Conservation (phyloP, 2,113 vertebrate species). For the Gallinago paraguaiae region DNA sequence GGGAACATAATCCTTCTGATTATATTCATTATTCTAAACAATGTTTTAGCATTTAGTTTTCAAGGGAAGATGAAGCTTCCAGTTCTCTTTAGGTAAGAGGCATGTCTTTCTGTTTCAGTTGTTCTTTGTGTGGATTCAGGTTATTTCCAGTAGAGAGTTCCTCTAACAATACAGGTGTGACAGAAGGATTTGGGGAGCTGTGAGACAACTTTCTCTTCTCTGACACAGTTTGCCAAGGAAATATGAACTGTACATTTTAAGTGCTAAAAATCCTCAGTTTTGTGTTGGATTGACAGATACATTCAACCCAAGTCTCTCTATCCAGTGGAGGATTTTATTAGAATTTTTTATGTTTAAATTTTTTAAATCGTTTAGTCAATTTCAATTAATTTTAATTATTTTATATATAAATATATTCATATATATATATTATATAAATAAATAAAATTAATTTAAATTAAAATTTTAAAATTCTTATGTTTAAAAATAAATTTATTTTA, state of each 20-base stretch:
- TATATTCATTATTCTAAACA: neutral
- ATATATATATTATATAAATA: too few relatives aligned
- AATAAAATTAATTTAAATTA: too few relatives aligned
- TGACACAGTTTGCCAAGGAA: neutral
- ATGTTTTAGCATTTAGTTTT: neutral
- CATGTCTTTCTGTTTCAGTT: fast-evolving
- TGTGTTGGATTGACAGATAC: neutral
- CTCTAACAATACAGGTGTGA: neutral
- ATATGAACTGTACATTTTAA: neutral
- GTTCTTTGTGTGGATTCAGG: neutral
- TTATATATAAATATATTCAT: too few relatives aligned
- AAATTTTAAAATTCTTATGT: too few relatives aligned
- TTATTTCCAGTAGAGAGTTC: neutral
- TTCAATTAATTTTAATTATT: too few relatives aligned
- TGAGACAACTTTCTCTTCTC: neutral
- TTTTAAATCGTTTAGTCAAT: too few relatives aligned
- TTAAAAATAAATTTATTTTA: too few relatives aligned
- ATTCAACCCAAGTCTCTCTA: neutral
- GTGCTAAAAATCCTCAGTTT: neutral
- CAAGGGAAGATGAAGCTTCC: neutral
- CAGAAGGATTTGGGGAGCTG: neutral
- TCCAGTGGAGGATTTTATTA: neutral
- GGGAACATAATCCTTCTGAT: neutral
- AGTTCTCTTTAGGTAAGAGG: neutral
- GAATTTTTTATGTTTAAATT: too few relatives aligned